These are phyloP conservation scores for Acrocephalus scirpaceus DNA, from an alignment of 2,797 vertebrate genomes.

Conservation along the genomic window DNA sequence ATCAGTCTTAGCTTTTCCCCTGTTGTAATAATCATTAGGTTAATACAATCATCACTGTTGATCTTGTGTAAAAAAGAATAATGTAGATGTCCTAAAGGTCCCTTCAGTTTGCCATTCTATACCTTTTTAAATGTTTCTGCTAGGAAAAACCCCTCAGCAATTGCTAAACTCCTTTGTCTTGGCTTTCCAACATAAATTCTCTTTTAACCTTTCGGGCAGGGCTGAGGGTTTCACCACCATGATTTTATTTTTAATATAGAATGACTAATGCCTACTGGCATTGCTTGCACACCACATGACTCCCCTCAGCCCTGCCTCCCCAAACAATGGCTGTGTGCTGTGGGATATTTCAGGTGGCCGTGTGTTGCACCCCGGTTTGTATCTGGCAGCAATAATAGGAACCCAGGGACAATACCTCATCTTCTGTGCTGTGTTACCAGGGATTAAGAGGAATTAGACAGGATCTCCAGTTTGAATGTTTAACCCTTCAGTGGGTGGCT, in stretches of 20 bases:
- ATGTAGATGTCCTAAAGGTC: neutral
- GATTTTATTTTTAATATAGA: neutral
- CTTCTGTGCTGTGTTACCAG: slow-evolving; percentile 1
- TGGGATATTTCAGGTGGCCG: neutral
- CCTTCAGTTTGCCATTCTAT: neutral
- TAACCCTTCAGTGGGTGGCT: neutral
- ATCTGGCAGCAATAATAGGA: neutral
- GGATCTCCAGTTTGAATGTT: neutral
- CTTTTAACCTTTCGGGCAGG: neutral
- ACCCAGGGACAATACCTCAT: neutral
- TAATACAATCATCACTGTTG: neutral
- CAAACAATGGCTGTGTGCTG: rapidly evolving
- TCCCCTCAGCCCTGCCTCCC: neutral
- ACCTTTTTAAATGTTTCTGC: neutral
- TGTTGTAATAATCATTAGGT: neutral
- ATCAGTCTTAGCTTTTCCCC: neutral
- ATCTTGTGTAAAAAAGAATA: neutral
- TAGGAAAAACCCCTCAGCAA: neutral
- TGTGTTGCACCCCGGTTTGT: neutral
- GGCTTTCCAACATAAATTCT: neutral
- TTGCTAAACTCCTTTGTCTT: neutral
- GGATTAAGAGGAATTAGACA: slow-evolving; percentile 19
- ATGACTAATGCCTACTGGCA: neutral
- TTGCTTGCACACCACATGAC: neutral
- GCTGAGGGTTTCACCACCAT: neutral